These are phyloP conservation scores for Octomys mimax DNA, from an alignment of 2,797 vertebrate genomes.

Conservation along the genomic window DNA sequence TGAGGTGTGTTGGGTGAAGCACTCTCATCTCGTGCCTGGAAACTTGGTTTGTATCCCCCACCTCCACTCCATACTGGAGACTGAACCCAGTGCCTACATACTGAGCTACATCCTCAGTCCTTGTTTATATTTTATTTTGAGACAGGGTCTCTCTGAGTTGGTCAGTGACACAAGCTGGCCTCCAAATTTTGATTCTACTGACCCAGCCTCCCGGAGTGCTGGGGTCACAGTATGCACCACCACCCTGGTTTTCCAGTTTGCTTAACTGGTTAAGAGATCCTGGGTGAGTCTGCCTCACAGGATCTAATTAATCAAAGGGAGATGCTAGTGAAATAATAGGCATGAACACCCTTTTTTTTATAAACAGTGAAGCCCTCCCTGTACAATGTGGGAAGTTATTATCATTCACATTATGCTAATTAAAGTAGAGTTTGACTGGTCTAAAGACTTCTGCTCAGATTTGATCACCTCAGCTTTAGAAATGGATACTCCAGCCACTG, in stretches of 20 bases:
- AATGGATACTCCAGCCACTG: background rate
- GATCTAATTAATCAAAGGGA: background rate
- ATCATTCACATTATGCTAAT: background rate
- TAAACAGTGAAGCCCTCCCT: background rate
- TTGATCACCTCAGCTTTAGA: background rate
- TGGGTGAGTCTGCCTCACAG: background rate
- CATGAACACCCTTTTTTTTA: background rate
- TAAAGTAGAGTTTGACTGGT: background rate
- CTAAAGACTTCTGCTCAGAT: background rate
- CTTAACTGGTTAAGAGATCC: background rate
- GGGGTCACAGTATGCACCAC: background rate
- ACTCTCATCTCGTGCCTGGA: background rate
- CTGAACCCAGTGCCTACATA: background rate
- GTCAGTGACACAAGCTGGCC: background rate
- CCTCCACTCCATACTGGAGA: background rate
- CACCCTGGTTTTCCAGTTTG: background rate
- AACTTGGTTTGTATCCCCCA: background rate
- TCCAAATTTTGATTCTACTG: too few species aligned
- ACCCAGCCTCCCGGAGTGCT: background rate
- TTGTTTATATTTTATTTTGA: background rate
- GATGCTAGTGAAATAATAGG: slow-evolving; percentile 13
- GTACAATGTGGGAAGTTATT: background rate
- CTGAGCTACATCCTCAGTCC: background rate
- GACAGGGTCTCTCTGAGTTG: background rate
- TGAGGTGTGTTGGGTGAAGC: background rate